phyloP scores from a whole-genome alignment of 2,888 invertebrate species.

The Trichogramma evanescens region DNA sequence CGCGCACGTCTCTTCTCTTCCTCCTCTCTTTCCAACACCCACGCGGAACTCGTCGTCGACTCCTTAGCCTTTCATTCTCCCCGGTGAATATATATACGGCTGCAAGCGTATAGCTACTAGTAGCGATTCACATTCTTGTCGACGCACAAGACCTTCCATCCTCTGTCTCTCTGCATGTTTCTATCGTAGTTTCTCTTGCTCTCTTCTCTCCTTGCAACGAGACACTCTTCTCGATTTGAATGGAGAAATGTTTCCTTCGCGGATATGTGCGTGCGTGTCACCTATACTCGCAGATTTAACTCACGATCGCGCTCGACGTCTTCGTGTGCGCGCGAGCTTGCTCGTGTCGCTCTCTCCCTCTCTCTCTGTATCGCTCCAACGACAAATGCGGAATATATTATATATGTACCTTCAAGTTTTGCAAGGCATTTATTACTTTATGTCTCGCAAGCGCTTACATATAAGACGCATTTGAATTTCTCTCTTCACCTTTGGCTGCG shows the following conservation, averaged over 20 bases:
- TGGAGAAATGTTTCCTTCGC: constrained; percentile 16
- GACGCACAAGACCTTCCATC: not conserved
- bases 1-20: constrained; percentile 8
- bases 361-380: not conserved
- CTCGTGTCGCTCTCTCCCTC: not conserved
- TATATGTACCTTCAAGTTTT: too few species aligned
- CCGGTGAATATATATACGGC: constrained; percentile 11
- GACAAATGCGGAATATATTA: too few species aligned
- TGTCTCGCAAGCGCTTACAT: too few species aligned
- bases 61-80: constrained; percentile 9
- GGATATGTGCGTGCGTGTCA: constrained; percentile 1
- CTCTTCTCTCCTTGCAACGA: constrained; percentile 2
- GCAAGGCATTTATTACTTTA: too few species aligned
- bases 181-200: constrained; percentile 1
- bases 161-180: not conserved
- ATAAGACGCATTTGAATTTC: too few species aligned
- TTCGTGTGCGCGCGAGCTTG: not conserved
- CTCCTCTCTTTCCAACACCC: constrained; percentile 19
- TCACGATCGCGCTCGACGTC: constrained; percentile 3
- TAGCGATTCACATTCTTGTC: constrained; percentile 9
- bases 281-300: constrained; percentile 10
- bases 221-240: constrained; percentile 4
- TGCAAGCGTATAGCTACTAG: not conserved
- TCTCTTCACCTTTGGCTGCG: too few species aligned
- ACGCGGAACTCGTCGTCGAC: constrained; percentile 14